Conservation (phyloP, 2,113 vertebrate species). For the Psephotus haematonotus region DNA sequence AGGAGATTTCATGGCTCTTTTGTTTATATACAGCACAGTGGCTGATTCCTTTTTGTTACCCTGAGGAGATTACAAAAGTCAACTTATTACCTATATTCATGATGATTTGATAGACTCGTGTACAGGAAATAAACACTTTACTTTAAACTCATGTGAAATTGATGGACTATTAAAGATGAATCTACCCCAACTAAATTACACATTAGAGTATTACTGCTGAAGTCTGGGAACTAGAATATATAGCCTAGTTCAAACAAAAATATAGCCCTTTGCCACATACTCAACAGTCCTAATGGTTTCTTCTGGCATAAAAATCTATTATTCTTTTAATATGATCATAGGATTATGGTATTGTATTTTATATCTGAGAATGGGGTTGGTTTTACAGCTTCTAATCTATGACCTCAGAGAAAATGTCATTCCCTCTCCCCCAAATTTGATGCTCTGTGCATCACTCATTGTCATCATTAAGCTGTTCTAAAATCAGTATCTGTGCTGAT, state of each 20-base stretch:
- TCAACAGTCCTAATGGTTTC: neutral
- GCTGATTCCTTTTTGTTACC: constrained; percentile 22
- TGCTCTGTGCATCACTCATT: neutral
- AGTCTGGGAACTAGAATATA: neutral
- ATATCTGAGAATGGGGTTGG: neutral
- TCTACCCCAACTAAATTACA: neutral
- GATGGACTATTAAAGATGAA: neutral
- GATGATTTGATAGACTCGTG: neutral
- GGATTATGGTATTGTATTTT: neutral
- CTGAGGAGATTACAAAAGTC: neutral
- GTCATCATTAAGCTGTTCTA: neutral
- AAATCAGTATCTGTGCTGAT: neutral
- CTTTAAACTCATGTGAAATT: neutral
- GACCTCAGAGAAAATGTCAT: neutral
- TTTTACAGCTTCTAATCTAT: neutral
- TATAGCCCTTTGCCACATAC: neutral
- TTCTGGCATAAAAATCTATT: neutral
- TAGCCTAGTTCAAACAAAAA: neutral
- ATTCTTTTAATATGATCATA: neutral
- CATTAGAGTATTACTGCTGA: neutral
- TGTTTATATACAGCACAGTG: constrained; percentile 8
- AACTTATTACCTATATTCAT: neutral
- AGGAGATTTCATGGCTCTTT: neutral
- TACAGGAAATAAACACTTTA: neutral
- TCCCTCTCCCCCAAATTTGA: neutral